Evolutionary conservation across 2,888 invertebrate species (phyloP), one percentile per base, ranked within the genome.

Genomic region (Scaptomyza polygonia): DNA sequence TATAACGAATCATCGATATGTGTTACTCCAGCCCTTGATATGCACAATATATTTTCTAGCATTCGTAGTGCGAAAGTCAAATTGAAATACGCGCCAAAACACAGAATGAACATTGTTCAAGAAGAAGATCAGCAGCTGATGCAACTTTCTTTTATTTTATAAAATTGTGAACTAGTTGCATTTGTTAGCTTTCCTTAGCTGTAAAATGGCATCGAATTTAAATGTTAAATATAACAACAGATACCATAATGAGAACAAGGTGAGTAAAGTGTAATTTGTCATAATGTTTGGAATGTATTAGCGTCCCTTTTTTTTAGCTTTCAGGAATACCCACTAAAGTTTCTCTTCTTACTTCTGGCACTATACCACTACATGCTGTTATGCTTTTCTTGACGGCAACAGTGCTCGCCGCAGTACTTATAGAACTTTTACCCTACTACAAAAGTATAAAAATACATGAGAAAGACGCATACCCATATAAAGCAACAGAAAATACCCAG

Each of bases 331-430:
- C 29, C 8, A 42, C n/a, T 0, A 54, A 59, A 45, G 29, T 16
- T 12, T 39, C 59, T n/a, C 16, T 32, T 51, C 45, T 52, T 32
- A 16, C 27, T 16, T 12, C 40, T 8, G 30, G 51, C 7, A 54
- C 55, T 8, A 63, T 87, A 30, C 77, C 80, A n/a, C n/a, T 88
- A 12, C 65, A 76, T 8, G 71, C 86, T 2, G 71, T 88, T 11
- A 55, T 88, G 48, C 32, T 86, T 0, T 87, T 88, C 29, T 49
- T 89, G 47, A 71, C 77, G 0, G 82, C 86, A 5, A 79, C 86
- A 2, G 67, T 89, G 5, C 30, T 65, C 9, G 80, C 85, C 2
- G 89, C 89, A 1, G 65, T 83, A n/a, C 39, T 83, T 3, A 45
- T 90, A 21, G 89, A 90, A 32, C 54, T 89, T 5, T 30, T 89